Evolutionary conservation across 1,140 invertebrate genomes (phyloP), one percentile per base, ranked within the genome.

Genomic region (Microplitis demolitor): DNA sequence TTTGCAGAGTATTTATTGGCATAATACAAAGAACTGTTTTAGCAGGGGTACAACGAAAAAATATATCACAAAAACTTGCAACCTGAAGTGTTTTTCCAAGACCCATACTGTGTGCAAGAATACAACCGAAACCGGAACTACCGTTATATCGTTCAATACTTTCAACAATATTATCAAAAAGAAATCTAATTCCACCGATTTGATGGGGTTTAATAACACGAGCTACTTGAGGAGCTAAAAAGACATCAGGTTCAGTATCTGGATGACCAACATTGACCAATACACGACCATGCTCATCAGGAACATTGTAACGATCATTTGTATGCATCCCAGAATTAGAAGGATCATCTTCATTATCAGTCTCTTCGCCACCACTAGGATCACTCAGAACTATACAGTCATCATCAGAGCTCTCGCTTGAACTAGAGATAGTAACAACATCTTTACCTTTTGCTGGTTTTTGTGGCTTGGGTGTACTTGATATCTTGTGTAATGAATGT

Each of bases 101-200:
- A 1, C 98, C 98, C 98, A 99, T 99, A 24, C 97, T 98, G 88
- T 99, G 98, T 4, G 98, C 98, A 31, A 99, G 88, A 77, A 99
- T 99, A 83, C 98, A 99, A 16, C 98, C 98, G 87, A 98, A 98
- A 13, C 97, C 97, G 66, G 92, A 91, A 2, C 95, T 96, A n/a
- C 91, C 95, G 60, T 95, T 94, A 81, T 93, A 98, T 72, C 95
- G 89, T 60, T 94, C 92, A 37, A 95, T 90, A 37, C 95, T 97
- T 86, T 99, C 97, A 72, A 99, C 94, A 34, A 99, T 93, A 82
- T 98, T 99, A 84, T 99, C 97, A 87, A 96, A 99, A 16, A 99
- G 85, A 87, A 99, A 99, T 61, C 97, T 89, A 50, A 99, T 94
- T 2, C 98, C 97, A 67, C 97, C 97, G 86, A 99, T 98, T 91